These are phyloP conservation scores for Ommatoiulus sabulosus DNA, from an alignment of 2,888 invertebrate species.

Conservation along the genomic window DNA sequence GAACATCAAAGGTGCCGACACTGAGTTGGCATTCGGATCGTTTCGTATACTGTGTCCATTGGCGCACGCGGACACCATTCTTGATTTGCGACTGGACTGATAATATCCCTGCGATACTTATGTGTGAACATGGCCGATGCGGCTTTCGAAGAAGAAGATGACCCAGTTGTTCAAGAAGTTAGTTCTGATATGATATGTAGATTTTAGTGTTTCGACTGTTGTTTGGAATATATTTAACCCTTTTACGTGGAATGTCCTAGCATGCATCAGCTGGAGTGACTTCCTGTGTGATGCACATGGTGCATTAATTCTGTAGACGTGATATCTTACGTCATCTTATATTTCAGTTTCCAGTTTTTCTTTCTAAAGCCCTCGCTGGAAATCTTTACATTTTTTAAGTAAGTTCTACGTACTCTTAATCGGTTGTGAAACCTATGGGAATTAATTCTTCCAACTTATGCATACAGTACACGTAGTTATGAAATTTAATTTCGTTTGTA, in stretches of 20 bases:
- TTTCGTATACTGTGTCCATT: too few relatives aligned
- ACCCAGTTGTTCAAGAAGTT: slow-evolving; percentile 53
- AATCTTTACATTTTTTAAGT: slow-evolving; percentile 29
- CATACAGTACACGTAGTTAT: too few relatives aligned
- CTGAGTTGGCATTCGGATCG: too few relatives aligned
- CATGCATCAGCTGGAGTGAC: neutral
- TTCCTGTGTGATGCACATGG: neutral
- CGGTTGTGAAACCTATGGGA: too few relatives aligned
- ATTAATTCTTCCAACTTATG: neutral
- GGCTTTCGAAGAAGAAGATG: slow-evolving; percentile 42
- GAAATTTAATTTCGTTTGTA: neutral
- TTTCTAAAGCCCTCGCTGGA: neutral
- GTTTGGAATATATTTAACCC: neutral
- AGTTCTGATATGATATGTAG: neutral
- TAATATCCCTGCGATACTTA: neutral
- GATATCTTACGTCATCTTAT: neutral
- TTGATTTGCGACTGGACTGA: neutral
- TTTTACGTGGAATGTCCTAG: neutral
- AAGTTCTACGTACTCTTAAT: neutral
- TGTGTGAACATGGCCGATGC: neutral
- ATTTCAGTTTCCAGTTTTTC: slow-evolving; percentile 31
- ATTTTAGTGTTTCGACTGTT: neutral
- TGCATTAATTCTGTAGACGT: neutral
- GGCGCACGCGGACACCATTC: neutral
- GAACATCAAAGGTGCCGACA: too few relatives aligned